Base-by-base conservation (phyloP, 2,113 vertebrate species). In the Prunella fulvescens region DNA sequence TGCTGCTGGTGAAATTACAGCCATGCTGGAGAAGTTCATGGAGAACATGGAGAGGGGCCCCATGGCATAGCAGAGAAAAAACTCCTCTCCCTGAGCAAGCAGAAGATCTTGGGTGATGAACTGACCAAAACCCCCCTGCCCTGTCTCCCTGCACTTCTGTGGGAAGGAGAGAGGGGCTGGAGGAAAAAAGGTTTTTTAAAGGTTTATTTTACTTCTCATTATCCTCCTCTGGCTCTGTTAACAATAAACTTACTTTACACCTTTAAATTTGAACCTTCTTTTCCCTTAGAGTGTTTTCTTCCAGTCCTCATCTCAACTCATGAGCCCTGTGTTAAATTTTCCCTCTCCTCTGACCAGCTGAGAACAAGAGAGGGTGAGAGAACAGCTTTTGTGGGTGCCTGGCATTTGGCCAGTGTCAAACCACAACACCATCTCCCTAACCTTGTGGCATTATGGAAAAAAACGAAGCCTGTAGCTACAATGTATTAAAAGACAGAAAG, bases 61-160 rank as follows among this genome's bases (percentile, higher is more conserved):
- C 10, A 6, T 3, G 16, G 16, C 50, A 39, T 0, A 47, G 62
- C 62, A 33, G 10, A 45, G 16, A 3, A 11, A 37, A 25, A 28
- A 16, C 10, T 15, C 12, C 40, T 39, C 13, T 37, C 11, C 6
- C 19, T 7, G 12, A 31, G 13, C 2, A 5, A 31, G 25, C 10
- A 65, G 17, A n/a, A n/a, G n/a, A n/a, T 31, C 40, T 45, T 1
- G 0, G 66, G 26, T 10, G 3, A 45, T 4, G 16, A 54, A 11
- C 50, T 45, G 40, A 37, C 16, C 20, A 19, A 53, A 14, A 29
- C 2, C 12, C 25, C 45, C 39, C 11, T 18, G 12, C 6, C 35
- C 14, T 53, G 24, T 22, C 37, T 51, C 18, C 39, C 39, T 53
- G 60, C 1, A 0, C 58, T n/a, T 37, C 1, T 0, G 12, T 66